Evolutionary conservation across 2,888 invertebrate species (phyloP).

Genomic region (Hemistola chrysoprasaria): DNA sequence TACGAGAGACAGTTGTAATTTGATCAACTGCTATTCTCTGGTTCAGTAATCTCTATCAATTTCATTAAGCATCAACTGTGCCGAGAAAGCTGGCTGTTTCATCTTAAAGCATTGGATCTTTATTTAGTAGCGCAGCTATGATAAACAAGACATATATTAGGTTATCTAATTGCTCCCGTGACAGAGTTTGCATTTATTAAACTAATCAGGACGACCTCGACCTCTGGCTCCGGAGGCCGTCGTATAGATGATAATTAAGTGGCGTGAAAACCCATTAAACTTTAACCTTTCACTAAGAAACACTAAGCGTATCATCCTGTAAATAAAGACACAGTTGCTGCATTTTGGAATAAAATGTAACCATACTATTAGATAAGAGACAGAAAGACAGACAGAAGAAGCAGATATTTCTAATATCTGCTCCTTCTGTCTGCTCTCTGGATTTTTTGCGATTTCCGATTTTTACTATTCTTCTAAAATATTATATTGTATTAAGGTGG

Average conservation of each 20-base stretch:
- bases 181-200: conserved; percentile 44
- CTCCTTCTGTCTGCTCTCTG: too few species aligned
- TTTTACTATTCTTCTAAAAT: conserved; percentile 16
- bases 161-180: conserved; percentile 13
- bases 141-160: conserved; percentile 6
- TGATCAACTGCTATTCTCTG: conserved; percentile 19
- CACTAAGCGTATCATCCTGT: too few species aligned
- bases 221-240: conserved; percentile 38
- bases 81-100: conserved; percentile 19
- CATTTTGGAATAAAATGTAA: conserved; percentile 29
- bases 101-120: conserved; percentile 5
- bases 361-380: too few species aligned
- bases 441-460: too few species aligned
- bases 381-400: too few species aligned
- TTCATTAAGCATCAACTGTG: conserved; percentile 21
- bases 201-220: conserved; percentile 63
- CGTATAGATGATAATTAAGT: conserved; percentile 46
- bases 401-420: too few species aligned
- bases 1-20: conserved; percentile 18
- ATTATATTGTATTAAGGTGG: too few species aligned
- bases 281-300: conserved; percentile 45
- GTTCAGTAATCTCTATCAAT: conserved; percentile 26
- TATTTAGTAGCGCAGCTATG: conserved; percentile 3
- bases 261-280: conserved; percentile 67
- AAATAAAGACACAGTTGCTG: too few species aligned